Conservation (phyloP, 2,888 invertebrate genomes). For the Pheosia gnoma region DNA sequence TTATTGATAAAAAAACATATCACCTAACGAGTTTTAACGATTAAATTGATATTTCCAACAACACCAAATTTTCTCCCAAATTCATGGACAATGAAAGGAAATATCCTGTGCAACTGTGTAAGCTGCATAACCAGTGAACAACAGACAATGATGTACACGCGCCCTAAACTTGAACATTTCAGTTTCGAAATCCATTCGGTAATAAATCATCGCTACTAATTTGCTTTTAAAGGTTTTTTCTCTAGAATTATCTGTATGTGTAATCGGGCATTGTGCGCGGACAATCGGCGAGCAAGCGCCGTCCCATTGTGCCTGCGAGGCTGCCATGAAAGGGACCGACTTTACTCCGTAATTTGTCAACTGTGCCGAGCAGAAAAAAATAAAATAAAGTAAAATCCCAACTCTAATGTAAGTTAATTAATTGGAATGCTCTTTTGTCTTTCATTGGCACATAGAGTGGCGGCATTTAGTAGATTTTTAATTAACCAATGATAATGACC, state of each 20-base stretch:
- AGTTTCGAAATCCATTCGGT: slow-evolving; percentile 70
- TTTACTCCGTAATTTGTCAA: slow-evolving; percentile 71
- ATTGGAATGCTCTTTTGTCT: slow-evolving; percentile 65
- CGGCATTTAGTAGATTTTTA: slow-evolving; percentile 45
- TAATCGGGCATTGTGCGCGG: slow-evolving; percentile 74
- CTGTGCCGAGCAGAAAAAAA: slow-evolving; percentile 62
- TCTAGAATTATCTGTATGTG: slow-evolving; percentile 76
- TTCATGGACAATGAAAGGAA: no score
- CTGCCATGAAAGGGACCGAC: slow-evolving; percentile 63
- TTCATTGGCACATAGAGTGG: slow-evolving; percentile 62
- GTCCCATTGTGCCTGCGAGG: slow-evolving; percentile 54
- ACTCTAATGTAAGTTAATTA: slow-evolving; percentile 68
- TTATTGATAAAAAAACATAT: no score
- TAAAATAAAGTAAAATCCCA: slow-evolving; percentile 64
- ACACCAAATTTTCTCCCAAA: no score
- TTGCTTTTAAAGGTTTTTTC: slow-evolving; percentile 80
- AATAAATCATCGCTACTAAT: slow-evolving; percentile 83
- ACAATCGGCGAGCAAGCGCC: slow-evolving; percentile 62
- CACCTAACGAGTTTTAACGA: no score
- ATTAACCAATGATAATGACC: slow-evolving; percentile 40
- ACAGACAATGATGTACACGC: slow-evolving; percentile 6
- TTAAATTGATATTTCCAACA: no score
- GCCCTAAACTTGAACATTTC: slow-evolving; percentile 49
- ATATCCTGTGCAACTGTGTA: no score
- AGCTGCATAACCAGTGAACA: not conserved